These are phyloP conservation scores for Oryzias dopingdopingensis DNA, from an alignment of 2,797 vertebrate species.

Conservation along the genomic window DNA sequence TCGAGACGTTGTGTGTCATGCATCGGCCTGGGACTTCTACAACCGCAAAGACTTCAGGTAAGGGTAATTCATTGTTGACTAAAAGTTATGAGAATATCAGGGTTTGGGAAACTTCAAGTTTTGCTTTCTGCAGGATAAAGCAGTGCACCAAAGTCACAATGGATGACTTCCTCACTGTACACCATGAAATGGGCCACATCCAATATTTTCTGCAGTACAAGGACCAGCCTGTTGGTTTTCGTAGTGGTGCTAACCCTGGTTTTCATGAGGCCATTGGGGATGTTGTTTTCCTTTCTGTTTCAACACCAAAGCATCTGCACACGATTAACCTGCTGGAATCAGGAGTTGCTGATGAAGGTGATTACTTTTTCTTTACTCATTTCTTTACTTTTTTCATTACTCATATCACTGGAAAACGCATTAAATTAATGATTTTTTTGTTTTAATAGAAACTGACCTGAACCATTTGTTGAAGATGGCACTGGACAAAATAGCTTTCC, in stretches of 20 bases:
- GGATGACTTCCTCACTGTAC: conserved; percentile 96
- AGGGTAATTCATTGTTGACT: background rate
- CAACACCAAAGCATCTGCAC: conserved; percentile 89
- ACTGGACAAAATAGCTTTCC: conserved; percentile 95
- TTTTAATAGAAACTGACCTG: conserved; percentile 83
- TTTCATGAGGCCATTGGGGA: conserved; percentile 97
- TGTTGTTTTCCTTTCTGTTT: conserved; percentile 91
- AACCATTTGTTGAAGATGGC: conserved; percentile 98
- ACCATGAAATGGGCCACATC: conserved; percentile 97
- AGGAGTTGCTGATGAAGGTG: conserved; percentile 77
- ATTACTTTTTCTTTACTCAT: background rate
- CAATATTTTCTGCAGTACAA: conserved; percentile 98
- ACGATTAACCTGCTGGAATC: conserved; percentile 81
- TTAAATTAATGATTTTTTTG: background rate
- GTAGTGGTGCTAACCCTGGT: conserved; percentile 91
- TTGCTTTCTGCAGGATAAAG: conserved; percentile 83
- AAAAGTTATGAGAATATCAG: no score
- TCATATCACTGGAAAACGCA: background rate
- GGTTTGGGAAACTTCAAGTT: background rate
- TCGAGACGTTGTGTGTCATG: conserved; percentile 93
- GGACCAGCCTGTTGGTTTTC: conserved; percentile 85
- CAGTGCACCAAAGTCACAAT: conserved; percentile 93
- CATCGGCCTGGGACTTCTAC: conserved; percentile 98
- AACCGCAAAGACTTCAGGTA: conserved; percentile 97
- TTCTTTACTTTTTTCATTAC: background rate